These are phyloP conservation scores for Ophion ventricosus DNA, from an alignment of 2,888 invertebrate genomes.

Conservation along the genomic window DNA sequence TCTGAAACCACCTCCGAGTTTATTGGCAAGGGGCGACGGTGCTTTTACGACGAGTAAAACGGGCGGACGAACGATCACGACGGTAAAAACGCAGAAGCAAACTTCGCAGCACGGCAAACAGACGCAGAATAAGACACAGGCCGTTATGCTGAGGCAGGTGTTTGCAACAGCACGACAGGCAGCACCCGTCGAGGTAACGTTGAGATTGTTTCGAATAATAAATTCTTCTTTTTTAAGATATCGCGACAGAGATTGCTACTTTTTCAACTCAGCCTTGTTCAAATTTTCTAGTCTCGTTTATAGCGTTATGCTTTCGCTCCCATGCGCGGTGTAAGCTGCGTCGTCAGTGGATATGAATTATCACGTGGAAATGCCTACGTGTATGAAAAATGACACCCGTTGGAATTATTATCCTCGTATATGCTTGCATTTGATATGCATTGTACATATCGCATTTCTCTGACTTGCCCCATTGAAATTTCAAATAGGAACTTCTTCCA, in stretches of 20 bases:
- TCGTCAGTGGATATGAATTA: not conserved
- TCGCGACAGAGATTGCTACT: not conserved
- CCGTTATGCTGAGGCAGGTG: conserved; percentile 80
- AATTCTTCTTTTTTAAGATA: not conserved
- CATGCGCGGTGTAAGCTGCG: not conserved
- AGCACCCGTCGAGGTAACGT: conserved; percentile 77
- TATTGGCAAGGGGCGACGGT: conserved; percentile 85
- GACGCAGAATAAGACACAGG: conserved; percentile 78
- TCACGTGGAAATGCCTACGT: not conserved
- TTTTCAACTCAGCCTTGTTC: not conserved
- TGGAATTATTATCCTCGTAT: not conserved
- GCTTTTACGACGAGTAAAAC: conserved; percentile 78
- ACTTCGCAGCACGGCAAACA: conserved; percentile 77
- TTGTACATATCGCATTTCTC: not conserved
- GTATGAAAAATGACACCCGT: not conserved
- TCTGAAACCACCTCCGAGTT: conserved; percentile 92
- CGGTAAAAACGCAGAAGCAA: conserved; percentile 79
- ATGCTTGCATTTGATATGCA: not conserved
- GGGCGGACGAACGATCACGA: conserved; percentile 79
- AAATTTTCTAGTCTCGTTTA: not conserved
- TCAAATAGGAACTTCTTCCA: not conserved
- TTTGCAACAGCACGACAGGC: conserved; percentile 79
- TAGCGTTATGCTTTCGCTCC: not conserved
- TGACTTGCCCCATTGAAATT: not conserved
- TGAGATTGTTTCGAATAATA: not conserved